phyloP scores from a whole-genome alignment of 2,113 vertebrate species.

The Chaetura pelagica region DNA sequence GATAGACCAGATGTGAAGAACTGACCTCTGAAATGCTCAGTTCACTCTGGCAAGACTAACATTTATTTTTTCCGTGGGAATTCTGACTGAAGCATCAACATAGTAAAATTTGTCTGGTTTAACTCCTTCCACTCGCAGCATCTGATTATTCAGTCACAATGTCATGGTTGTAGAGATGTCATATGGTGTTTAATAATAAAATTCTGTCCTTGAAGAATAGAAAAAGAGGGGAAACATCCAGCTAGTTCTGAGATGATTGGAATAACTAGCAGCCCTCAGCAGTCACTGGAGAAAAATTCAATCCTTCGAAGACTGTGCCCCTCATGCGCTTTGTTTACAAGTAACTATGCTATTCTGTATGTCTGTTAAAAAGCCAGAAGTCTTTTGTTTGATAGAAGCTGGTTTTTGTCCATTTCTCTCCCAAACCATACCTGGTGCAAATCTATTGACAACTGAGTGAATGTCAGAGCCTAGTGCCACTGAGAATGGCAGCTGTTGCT shows the following conservation, averaged over 20 bases:
- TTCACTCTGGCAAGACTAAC: neutral
- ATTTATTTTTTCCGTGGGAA: neutral
- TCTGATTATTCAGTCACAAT: neutral
- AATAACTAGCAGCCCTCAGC: neutral
- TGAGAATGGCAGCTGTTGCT: neutral
- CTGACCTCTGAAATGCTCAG: neutral
- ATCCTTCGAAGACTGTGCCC: neutral
- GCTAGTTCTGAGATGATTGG: neutral
- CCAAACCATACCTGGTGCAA: neutral
- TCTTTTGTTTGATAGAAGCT: neutral
- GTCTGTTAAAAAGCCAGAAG: neutral
- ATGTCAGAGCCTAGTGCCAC: neutral
- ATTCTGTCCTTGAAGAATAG: neutral
- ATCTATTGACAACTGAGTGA: neutral
- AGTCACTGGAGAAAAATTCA: neutral
- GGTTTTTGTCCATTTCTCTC: neutral
- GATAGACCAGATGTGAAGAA: neutral
- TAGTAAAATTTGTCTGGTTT: neutral
- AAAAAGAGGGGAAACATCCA: neutral
- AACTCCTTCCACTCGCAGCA: neutral
- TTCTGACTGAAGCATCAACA: neutral
- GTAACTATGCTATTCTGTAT: neutral
- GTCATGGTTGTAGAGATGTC: neutral
- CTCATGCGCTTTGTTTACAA: neutral
- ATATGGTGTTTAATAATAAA: neutral